Percentiles rank a stretch among this genome's conserved stretches.
These are phyloP conservation scores for Spongilla lacustris DNA, from an alignment of 37 sponge, comb jelly and placozoan genomes.

Conservation along the genomic window DNA sequence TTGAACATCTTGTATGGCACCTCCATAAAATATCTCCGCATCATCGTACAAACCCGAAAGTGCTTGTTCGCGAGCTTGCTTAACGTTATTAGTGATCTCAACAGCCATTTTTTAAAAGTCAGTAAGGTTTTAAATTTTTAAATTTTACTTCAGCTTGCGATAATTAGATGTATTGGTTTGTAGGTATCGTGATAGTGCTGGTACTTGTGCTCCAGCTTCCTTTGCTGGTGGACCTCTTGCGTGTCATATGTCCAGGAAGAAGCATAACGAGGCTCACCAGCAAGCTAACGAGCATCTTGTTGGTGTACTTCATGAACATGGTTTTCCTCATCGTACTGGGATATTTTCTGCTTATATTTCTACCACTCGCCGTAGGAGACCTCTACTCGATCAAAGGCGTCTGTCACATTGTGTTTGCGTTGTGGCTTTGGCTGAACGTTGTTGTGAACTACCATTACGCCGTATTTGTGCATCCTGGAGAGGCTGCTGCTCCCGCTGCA, in stretches of 20 bases:
- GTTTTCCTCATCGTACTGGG: slow-evolving; percentile 41
- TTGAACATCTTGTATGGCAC: slow-evolving; percentile 75
- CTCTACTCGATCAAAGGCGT: slow-evolving; percentile 27
- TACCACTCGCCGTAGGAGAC: slow-evolving; percentile 23
- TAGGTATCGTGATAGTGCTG: slow-evolving; percentile 23
- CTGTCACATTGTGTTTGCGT: slow-evolving; percentile 50
- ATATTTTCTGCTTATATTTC: slow-evolving; percentile 38
- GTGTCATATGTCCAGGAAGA: slow-evolving; percentile 54
- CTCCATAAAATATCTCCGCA: slow-evolving; percentile 78
- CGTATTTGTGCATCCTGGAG: slow-evolving; percentile 48
- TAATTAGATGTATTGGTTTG: slow-evolving; percentile 32
- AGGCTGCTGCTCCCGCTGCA: background rate
- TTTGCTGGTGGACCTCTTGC: slow-evolving; percentile 49
- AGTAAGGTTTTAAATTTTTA: no score
- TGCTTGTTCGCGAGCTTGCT: slow-evolving; percentile 85
- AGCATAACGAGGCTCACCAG: slow-evolving; percentile 35
- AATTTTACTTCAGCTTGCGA: no score
- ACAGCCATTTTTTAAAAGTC: no score
- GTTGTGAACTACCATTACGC: slow-evolving; percentile 45
- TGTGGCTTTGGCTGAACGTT: slow-evolving; percentile 65
- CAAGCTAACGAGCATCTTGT: slow-evolving; percentile 18
- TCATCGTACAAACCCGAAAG: slow-evolving; percentile 90
- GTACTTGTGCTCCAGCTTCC: slow-evolving; percentile 57
- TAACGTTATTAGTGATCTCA: slow-evolving; percentile 57
- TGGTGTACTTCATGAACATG: slow-evolving; percentile 20